Evolutionary conservation across 2,797 vertebrate species (phyloP).

Genomic region (Simalia tracyae): DNA sequence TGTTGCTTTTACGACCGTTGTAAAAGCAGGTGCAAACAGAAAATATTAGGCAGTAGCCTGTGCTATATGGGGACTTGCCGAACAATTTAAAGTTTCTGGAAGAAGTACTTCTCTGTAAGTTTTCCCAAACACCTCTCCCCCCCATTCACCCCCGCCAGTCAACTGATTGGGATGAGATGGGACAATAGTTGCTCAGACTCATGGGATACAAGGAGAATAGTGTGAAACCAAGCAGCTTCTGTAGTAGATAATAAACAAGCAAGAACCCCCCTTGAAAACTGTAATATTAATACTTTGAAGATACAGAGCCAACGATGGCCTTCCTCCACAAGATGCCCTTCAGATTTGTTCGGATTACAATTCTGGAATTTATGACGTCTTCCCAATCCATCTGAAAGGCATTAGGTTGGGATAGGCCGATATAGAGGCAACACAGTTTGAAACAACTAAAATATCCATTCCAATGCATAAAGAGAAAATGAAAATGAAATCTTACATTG

Average conservation of each 20-base stretch:
- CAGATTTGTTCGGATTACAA: neutral
- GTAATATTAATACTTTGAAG: neutral
- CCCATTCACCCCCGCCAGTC: neutral
- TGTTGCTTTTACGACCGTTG: conserved; percentile 65
- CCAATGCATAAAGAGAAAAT: neutral
- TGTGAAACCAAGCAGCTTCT: neutral
- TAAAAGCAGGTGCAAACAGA: conserved; percentile 65
- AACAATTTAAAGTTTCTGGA: conserved; percentile 14
- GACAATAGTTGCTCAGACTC: neutral
- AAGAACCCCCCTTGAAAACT: neutral
- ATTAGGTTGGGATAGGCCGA: neutral
- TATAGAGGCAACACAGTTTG: neutral
- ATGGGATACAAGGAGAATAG: neutral
- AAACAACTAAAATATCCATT: neutral
- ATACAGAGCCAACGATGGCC: neutral
- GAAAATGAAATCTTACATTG: neutral
- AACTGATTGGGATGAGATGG: neutral
- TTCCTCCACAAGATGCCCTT: neutral
- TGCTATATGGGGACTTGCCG: conserved; percentile 18
- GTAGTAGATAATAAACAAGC: neutral
- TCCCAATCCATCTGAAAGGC: neutral
- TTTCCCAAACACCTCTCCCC: too few species aligned
- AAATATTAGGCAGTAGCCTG: conserved; percentile 45
- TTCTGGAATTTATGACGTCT: neutral
- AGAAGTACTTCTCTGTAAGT: neutral